Base-by-base conservation (phyloP, 2,113 vertebrate genomes). In the Scalopus aquaticus region DNA sequence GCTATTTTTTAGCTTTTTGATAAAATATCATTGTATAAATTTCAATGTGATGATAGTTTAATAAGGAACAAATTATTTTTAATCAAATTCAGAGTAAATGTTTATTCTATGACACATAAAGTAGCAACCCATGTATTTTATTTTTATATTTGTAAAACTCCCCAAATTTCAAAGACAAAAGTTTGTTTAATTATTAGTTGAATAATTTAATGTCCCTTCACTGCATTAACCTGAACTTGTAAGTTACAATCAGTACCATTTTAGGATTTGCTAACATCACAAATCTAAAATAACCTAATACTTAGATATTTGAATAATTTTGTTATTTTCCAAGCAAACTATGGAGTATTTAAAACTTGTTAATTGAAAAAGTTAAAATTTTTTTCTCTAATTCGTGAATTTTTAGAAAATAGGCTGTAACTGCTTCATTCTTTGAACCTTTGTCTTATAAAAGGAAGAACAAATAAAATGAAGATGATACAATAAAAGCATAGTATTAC, bases 151-250 rank as follows among this genome's bases (percentile, higher is more conserved):
- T 87, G 6, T 83, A 65, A 93, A 92, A 81, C 8, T 2, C 15
- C 12, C 26, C 15, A 86, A 67, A 82, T 86, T 90, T 94, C 62
- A 95, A 76, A 60, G 39, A 11, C 22, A 89, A 86, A 74, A 37
- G 58, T 60, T 88, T 91, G 2, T 67, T 95, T 93, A 11, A 0
- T 1, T 82, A 73, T 74, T 30, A 92, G 30, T 82, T 30, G 6
- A 19, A 69, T 69, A 72, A 89, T 60, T 89, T 95, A 92, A 95
- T 81, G 20, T 30, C 4, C 35, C 6, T 93, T 81, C 46, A 65
- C n/a, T 89, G 9, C 46, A 78, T 82, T 46, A 37, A 46, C 65
- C 81, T 70, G 56, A 95, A 58, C 8, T 81, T 6, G 46, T 85
- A 85, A 39, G 17, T 69, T 94, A 42, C 12, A 78, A 77, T 78